These are phyloP conservation scores for Oceanites oceanicus DNA, from an alignment of 2,113 vertebrate genomes.

Conservation along the genomic window DNA sequence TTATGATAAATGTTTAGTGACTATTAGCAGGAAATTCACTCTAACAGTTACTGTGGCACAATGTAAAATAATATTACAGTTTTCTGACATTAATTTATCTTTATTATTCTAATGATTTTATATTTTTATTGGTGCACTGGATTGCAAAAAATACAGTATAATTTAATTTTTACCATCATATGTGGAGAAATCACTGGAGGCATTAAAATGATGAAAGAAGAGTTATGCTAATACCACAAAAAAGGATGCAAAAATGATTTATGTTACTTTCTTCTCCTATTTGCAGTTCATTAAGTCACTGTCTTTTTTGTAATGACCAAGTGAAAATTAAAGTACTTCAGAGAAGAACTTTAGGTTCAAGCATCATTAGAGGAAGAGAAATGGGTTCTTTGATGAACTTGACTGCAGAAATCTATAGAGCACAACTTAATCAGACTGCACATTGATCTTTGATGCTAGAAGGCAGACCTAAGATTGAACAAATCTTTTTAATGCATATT, in stretches of 20 bases:
- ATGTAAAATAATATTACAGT: slow-evolving; percentile 54
- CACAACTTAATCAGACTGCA: slow-evolving; percentile 79
- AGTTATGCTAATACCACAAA: slow-evolving; percentile 71
- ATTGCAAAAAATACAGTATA: slow-evolving; percentile 55
- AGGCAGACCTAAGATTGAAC: slow-evolving; percentile 66
- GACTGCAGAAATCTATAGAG: slow-evolving; percentile 81
- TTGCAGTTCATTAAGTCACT: slow-evolving; percentile 92
- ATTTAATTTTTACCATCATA: slow-evolving; percentile 68
- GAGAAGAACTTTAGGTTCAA: slow-evolving; percentile 82
- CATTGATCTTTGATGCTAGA: slow-evolving; percentile 77
- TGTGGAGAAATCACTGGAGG: slow-evolving; percentile 63
- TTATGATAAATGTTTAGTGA: slow-evolving; percentile 17
- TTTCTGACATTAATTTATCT: slow-evolving; percentile 65
- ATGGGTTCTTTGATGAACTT: slow-evolving; percentile 79
- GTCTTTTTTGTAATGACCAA: slow-evolving; percentile 83
- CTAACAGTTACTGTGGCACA: slow-evolving; percentile 11
- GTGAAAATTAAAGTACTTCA: slow-evolving; percentile 85
- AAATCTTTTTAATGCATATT: slow-evolving; percentile 68
- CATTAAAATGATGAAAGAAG: slow-evolving; percentile 73
- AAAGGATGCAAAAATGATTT: slow-evolving; percentile 81
- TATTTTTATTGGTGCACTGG: slow-evolving; percentile 65
- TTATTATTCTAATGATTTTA: slow-evolving; percentile 70
- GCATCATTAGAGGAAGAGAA: slow-evolving; percentile 84
- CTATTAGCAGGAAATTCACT: slow-evolving; percentile 16
- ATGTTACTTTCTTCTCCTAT: slow-evolving; percentile 83